phyloP scores from a whole-genome alignment of 2,113 vertebrate genomes.

The Hemiprocne comata region DNA sequence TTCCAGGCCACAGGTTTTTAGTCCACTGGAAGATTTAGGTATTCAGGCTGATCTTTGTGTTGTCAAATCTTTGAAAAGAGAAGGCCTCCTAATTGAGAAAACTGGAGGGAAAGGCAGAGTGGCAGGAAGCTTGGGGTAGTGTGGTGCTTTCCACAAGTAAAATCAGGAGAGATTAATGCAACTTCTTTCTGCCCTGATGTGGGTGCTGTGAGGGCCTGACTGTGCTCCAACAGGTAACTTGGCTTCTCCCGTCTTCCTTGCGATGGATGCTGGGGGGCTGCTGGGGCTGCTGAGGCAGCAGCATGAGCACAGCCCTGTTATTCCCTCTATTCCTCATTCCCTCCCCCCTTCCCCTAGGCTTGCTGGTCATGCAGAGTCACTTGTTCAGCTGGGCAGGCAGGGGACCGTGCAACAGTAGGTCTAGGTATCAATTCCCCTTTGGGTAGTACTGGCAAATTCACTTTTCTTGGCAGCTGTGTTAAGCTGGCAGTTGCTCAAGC shows the following conservation, averaged over 20 bases:
- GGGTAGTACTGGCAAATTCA: neutral
- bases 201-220: neutral
- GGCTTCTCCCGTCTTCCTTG: neutral
- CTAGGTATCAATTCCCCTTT: neutral
- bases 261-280: neutral
- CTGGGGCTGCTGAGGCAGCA: neutral
- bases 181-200: neutral
- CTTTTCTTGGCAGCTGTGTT: neutral
- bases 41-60: neutral
- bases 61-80: neutral
- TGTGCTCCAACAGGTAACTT: neutral
- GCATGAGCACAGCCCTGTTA: neutral
- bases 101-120: neutral
- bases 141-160: neutral
- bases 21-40: neutral
- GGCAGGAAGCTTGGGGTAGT: neutral
- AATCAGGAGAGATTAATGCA: neutral
- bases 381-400: neutral
- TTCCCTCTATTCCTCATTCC: neutral
- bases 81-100: neutral
- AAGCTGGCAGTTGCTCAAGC: neutral
- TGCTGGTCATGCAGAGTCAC: neutral
- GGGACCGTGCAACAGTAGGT: neutral
- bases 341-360: neutral
- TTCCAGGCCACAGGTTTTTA: neutral